Conservation (phyloP, 1,140 invertebrate genomes). For the Littorina saxatilis region DNA sequence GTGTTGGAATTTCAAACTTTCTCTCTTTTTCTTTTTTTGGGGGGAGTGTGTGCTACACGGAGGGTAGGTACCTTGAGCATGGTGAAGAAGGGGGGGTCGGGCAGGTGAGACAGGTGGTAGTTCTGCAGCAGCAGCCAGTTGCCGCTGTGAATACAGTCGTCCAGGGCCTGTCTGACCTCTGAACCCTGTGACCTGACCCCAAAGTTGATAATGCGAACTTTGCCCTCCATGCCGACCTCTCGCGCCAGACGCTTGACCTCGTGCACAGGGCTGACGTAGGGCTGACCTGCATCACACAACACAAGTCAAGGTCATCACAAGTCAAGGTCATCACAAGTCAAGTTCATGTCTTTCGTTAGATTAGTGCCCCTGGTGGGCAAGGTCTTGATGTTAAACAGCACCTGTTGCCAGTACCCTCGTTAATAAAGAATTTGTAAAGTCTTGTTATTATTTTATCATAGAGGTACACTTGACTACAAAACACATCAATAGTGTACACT, state of each 20-base stretch:
- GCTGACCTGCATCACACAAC: constrained; percentile 53
- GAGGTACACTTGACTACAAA: too few relatives aligned
- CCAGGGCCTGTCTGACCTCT: constrained; percentile 64
- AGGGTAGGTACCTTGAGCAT: constrained; percentile 63
- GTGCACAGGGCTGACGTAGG: constrained; percentile 65
- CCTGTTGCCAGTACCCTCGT: too few relatives aligned
- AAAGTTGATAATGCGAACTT: constrained; percentile 70
- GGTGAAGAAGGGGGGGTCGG: constrained; percentile 57
- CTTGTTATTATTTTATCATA: too few relatives aligned
- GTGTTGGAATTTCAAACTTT: too few relatives aligned
- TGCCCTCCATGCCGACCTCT: constrained; percentile 71
- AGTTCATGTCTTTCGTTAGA: neutral
- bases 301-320: neutral
- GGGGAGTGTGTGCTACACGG: constrained; percentile 58
- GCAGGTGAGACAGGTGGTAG: constrained; percentile 67
- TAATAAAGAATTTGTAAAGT: too few relatives aligned
- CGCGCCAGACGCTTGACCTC: constrained; percentile 70
- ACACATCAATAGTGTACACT: too few relatives aligned
- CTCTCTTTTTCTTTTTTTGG: too few relatives aligned
- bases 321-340: neutral
- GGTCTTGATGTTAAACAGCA: neutral
- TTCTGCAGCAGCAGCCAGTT: constrained; percentile 74
- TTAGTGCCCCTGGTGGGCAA: neutral
- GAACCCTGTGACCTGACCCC: constrained; percentile 61
- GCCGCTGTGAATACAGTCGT: constrained; percentile 69